phyloP scores from a whole-genome alignment of 2,113 vertebrate genomes.

The Mobula hypostoma region DNA sequence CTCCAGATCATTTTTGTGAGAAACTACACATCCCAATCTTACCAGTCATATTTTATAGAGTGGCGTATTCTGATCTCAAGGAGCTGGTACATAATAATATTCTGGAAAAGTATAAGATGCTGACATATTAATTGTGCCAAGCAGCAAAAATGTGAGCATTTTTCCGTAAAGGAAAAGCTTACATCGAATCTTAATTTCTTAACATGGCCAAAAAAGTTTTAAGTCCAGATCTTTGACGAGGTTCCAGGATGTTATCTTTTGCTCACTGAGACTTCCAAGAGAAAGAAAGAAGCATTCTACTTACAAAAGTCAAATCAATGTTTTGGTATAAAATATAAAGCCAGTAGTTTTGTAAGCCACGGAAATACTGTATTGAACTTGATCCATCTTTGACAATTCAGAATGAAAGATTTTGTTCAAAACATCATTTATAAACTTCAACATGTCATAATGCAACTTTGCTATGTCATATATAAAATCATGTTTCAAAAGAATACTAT shows the following conservation, averaged over 20 bases:
- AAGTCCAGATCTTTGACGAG: not conserved
- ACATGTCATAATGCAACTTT: not conserved
- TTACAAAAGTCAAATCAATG: conserved; percentile 7
- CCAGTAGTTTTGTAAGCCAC: too few species aligned
- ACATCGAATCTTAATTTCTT: not conserved
- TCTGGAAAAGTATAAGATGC: not conserved
- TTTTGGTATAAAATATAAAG: not conserved
- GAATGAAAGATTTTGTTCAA: not conserved
- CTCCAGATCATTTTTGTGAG: not conserved
- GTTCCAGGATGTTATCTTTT: not conserved
- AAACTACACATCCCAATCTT: not conserved
- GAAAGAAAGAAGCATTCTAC: not conserved
- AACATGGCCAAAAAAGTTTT: not conserved
- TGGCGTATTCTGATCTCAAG: not conserved
- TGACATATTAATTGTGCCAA: not conserved
- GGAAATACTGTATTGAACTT: not conserved
- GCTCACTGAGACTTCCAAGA: not conserved
- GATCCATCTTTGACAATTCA: not conserved
- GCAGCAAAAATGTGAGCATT: not conserved
- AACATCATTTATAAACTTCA: not conserved
- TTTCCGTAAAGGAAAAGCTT: not conserved
- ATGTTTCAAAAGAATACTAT: not conserved
- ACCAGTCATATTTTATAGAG: not conserved
- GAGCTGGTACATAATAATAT: not conserved
- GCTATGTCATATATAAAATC: not conserved